phyloP scores from a whole-genome alignment of 2,888 invertebrate species.

The Xestia c-nigrum region DNA sequence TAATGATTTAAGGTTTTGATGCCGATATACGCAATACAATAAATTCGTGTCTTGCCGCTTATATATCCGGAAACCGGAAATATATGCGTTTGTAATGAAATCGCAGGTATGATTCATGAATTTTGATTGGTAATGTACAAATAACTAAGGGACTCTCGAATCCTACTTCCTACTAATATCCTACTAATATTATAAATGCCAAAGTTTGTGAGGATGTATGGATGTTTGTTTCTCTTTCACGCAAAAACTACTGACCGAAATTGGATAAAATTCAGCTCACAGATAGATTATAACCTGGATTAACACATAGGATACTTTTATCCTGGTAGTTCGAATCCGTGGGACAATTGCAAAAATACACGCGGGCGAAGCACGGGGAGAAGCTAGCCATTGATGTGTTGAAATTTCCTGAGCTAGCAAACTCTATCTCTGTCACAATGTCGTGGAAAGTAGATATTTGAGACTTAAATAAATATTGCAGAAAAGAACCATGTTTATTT shows the following conservation, averaged over 20 bases:
- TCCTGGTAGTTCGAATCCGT: no score
- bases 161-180: constrained; percentile 21
- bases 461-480: constrained; percentile 19
- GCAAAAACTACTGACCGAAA: no score
- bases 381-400: not conserved
- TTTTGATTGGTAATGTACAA: constrained; percentile 50
- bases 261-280: no score
- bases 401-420: constrained; percentile 11
- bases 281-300: no score
- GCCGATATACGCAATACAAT: constrained; percentile 23
- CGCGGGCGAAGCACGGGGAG: no score
- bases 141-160: constrained; percentile 35
- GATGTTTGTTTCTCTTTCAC: no score
- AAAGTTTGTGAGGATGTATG: no score
- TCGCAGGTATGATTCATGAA: constrained; percentile 45
- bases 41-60: constrained; percentile 7
- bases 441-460: constrained; percentile 16
- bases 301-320: no score
- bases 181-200: no score
- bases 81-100: constrained; percentile 20
- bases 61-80: constrained; percentile 35
- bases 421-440: constrained; percentile 15
- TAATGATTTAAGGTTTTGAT: constrained; percentile 38
- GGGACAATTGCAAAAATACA: no score
- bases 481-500: not conserved